A percentile compares a stretch with the other conserved stretches of the same genome.
phyloP scores from a whole-genome alignment of 2,113 vertebrate species.

The Eurystomus gularis region DNA sequence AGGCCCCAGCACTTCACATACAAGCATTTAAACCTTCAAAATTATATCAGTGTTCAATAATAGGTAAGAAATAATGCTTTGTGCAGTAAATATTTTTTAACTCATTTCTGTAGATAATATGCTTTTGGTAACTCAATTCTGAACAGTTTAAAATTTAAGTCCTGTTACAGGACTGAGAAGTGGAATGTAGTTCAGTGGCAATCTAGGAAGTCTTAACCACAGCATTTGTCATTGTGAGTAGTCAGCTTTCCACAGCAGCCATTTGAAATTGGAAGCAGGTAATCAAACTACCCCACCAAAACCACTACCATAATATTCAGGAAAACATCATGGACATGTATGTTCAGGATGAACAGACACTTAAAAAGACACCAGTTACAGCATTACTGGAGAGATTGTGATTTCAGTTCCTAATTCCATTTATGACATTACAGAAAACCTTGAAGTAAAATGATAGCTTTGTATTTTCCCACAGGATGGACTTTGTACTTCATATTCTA shows the following conservation, averaged over 20 bases:
- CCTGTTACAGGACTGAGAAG: not conserved
- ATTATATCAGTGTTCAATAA: not conserved
- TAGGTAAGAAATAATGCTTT: conserved; percentile 2
- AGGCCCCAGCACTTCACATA: too few relatives aligned
- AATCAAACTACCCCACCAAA: not conserved
- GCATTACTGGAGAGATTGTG: not conserved
- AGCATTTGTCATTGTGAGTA: not conserved
- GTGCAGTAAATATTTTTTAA: conserved; percentile 2
- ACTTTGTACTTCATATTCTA: not conserved
- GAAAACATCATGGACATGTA: not conserved
- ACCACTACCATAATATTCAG: not conserved
- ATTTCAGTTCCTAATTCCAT: not conserved
- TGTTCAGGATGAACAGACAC: not conserved
- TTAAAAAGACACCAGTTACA: not conserved
- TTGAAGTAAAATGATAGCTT: not conserved
- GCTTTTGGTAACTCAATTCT: not conserved
- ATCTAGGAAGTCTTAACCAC: not conserved
- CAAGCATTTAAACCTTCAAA: not conserved
- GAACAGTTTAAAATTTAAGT: not conserved
- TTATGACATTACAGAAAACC: not conserved
- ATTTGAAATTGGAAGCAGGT: not conserved
- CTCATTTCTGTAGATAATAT: not conserved
- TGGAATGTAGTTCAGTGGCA: not conserved
- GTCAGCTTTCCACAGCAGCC: not conserved
- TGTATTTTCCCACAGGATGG: not conserved